These are phyloP conservation scores for Caradrina clavipalpis DNA, from an alignment of 2,888 invertebrate species.

Conservation along the genomic window DNA sequence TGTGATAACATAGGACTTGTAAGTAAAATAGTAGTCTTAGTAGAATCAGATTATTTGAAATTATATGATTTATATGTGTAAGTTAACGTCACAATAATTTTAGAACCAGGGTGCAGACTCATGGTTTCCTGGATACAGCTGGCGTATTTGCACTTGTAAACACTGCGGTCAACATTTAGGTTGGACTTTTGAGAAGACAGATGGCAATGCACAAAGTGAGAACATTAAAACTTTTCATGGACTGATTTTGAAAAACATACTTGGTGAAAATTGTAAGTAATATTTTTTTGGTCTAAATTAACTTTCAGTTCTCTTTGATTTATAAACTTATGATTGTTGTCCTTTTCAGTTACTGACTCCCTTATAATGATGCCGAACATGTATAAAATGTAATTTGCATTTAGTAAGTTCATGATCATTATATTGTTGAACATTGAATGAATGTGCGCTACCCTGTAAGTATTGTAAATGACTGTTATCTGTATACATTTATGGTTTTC, in stretches of 20 bases:
- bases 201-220: slow-evolving; percentile 69
- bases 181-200: slow-evolving; percentile 90
- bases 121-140: slow-evolving; percentile 93
- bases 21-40: slow-evolving; percentile 62
- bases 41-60: no score
- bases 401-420: slow-evolving; percentile 30
- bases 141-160: slow-evolving; percentile 92
- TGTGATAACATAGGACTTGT: slow-evolving; percentile 90
- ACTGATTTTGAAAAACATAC: slow-evolving; percentile 84
- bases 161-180: slow-evolving; percentile 92
- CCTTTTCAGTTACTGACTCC: slow-evolving; percentile 90
- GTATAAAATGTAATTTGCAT: slow-evolving; percentile 78
- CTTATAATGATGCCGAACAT: slow-evolving; percentile 90
- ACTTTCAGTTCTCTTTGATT: background rate
- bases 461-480: slow-evolving; percentile 51
- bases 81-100: background rate
- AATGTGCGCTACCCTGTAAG: slow-evolving; percentile 43
- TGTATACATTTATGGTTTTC: slow-evolving; percentile 37
- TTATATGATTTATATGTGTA: background rate
- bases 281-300: background rate
- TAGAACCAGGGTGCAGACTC: slow-evolving; percentile 91
- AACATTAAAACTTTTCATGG: slow-evolving; percentile 82
- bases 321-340: slow-evolving; percentile 40
- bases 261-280: slow-evolving; percentile 89
- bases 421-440: slow-evolving; percentile 15